A percentile compares a stretch with the other conserved stretches of the same genome.
Conservation (phyloP, 2,113 vertebrate genomes). For the Turdus rufiventris region DNA sequence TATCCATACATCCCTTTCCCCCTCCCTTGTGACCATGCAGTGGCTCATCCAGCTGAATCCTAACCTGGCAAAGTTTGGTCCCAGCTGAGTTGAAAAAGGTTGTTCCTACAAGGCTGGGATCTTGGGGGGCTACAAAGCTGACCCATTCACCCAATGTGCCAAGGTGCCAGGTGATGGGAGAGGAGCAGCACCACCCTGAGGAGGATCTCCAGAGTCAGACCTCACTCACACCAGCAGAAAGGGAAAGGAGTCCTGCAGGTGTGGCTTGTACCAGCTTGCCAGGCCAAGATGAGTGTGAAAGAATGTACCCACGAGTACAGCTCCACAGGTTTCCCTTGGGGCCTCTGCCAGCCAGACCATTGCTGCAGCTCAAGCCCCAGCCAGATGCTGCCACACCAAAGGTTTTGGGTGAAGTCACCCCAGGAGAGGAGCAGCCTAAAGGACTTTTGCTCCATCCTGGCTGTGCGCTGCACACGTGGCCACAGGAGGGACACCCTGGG, state of each 20-base stretch:
- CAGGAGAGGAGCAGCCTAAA: background rate
- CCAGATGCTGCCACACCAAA: background rate
- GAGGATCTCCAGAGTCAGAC: background rate
- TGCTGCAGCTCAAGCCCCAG: accelerated
- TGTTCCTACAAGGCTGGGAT: background rate
- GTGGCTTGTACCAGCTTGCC: slow-evolving; percentile 44
- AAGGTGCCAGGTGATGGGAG: background rate
- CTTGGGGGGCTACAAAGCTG: background rate
- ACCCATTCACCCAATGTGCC: background rate
- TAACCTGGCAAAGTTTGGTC: background rate
- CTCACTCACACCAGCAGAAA: background rate
- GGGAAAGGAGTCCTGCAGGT: background rate
- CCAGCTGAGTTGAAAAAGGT: background rate
- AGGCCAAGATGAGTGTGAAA: background rate
- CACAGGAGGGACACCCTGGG: background rate
- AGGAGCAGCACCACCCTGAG: background rate
- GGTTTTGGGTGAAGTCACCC: background rate
- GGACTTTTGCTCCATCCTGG: background rate
- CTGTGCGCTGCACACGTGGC: accelerated
- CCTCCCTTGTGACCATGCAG: background rate
- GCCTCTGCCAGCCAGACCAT: background rate
- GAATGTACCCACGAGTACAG: background rate
- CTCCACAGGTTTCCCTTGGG: background rate
- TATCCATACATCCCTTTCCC: background rate
- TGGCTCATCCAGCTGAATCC: background rate